Evolutionary conservation across 2,888 invertebrate species (phyloP), one percentile per base, ranked within the genome.

Genomic region (Athrips mouffetella): DNA sequence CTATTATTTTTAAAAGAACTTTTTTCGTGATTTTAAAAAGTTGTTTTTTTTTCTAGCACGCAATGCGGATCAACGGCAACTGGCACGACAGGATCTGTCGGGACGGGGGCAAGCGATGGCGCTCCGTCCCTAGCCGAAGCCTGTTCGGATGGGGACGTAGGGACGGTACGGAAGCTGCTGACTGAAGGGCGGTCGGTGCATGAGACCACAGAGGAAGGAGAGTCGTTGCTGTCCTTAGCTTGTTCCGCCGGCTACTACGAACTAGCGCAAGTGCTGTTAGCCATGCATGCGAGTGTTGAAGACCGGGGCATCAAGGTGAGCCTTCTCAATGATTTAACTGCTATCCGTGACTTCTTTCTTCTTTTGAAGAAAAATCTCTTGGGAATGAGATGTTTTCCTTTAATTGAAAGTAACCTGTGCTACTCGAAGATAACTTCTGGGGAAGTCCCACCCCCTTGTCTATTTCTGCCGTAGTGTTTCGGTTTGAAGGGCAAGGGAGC

Each of bases 181-280:
- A 96, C 96, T 44, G 98, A 98, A 84, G 98, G 98, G 45, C 92
- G 96, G 51, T 96, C 95, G 70, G 96, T 98, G 53, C 96, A 97
- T 90, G 98, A 98, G 89, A 97, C 98, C 58, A 97, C 97, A 52
- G 98, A 98, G 84, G 98, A 98, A 83, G 98, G 98, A 60, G 98
- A 99, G 86, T 97, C 97, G 70, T 90, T 99, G 56, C 91, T 99
- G 55, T 98, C 98, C 48, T 92, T 98, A 67, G 98, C 98, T 53
- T 98, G 98, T 85, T 97, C 98, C 54, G 98, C 98, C 54, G 98
- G 98, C 44, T 98, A 98, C 89, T 98, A 96, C 89, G 98, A 98
- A 87, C 91, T 98, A 62, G 98, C 98, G 63, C 97, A 98, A 92
- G 97, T 98, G 70, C 89, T 99, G 69, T 89, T 98, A 68, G 97